Percentiles rank a stretch among this genome's conserved stretches.
Conservation (phyloP, 2,888 invertebrate species). For the Aplocera efformata region DNA sequence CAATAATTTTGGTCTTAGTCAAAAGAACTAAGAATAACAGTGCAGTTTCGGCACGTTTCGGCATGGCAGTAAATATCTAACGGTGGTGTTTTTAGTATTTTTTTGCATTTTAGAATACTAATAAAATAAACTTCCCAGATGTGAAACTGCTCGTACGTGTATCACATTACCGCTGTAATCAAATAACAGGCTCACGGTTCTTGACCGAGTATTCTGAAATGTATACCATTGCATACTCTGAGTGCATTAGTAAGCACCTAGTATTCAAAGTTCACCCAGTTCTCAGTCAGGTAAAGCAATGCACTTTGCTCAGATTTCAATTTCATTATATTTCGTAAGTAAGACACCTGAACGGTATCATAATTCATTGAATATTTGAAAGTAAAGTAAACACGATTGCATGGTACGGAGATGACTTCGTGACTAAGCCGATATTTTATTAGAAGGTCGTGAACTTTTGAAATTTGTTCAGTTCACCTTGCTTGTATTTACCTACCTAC, state of each 20-base stretch:
- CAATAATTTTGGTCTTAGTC: too few species aligned
- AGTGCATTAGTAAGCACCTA: constrained; percentile 28
- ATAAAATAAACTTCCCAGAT: too few species aligned
- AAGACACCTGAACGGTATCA: constrained; percentile 24
- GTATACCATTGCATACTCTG: constrained; percentile 25
- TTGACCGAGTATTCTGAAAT: constrained; percentile 40
- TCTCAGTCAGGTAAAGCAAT: constrained; percentile 37
- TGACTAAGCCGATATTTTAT: constrained; percentile 41
- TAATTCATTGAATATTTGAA: constrained; percentile 26
- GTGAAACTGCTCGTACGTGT: too few species aligned
- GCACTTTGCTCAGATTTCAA: constrained; percentile 28
- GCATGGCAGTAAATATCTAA: too few species aligned
- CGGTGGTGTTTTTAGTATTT: too few species aligned
- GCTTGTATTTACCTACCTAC: constrained; percentile 30
- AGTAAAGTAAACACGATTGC: constrained; percentile 27
- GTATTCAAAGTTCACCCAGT: constrained; percentile 49
- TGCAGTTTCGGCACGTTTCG: too few species aligned
- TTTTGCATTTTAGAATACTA: too few species aligned
- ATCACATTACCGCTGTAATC: constrained; percentile 22
- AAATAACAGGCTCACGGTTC: constrained; percentile 37
- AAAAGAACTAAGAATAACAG: too few species aligned
- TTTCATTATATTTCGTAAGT: constrained; percentile 33
- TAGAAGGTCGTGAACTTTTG: constrained; percentile 61
- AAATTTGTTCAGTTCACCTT: constrained; percentile 56
- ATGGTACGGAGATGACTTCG: constrained; percentile 40